Conservation (phyloP, 2,113 vertebrate species). For the Oreochromis spilurus region DNA sequence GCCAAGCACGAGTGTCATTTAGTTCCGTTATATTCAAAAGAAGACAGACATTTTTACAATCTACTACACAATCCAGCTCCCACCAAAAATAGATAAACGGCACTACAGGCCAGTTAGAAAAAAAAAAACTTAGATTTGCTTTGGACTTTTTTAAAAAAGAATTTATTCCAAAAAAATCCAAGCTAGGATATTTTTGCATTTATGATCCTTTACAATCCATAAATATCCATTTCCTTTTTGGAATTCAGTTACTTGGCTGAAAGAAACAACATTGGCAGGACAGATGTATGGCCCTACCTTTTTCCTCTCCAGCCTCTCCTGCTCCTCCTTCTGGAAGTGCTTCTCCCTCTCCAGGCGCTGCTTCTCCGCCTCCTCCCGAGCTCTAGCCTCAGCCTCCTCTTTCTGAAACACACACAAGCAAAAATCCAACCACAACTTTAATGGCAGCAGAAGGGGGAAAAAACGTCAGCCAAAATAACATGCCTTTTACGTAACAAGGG, state of each 20-base stretch:
- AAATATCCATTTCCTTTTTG: neutral
- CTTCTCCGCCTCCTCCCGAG: conserved; percentile 82
- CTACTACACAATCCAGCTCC: neutral
- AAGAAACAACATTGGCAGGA: neutral
- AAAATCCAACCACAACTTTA: conserved; percentile 44
- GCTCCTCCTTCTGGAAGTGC: conserved; percentile 96
- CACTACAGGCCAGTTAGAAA: neutral
- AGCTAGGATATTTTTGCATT: neutral
- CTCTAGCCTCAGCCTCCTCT: conserved; percentile 85
- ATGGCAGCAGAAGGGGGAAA: conserved; percentile 4
- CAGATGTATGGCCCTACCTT: conserved; percentile 73
- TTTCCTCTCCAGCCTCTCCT: conserved; percentile 92
- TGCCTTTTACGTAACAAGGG: conserved; percentile 40
- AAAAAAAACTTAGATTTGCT: neutral
- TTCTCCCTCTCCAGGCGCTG: conserved; percentile 92
- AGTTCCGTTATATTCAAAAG: neutral
- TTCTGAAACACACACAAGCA: conserved; percentile 71
- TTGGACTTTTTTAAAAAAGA: neutral
- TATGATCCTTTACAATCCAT: neutral
- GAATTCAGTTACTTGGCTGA: neutral
- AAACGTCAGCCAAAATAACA: conserved; percentile 41
- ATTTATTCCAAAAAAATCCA: neutral
- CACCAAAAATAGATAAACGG: neutral
- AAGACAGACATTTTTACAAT: neutral
- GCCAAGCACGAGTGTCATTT: neutral